A percentile compares a stretch with the other conserved stretches of the same genome.
phyloP scores from a whole-genome alignment of 2,888 invertebrate species.

The Orthosia gracilis region DNA sequence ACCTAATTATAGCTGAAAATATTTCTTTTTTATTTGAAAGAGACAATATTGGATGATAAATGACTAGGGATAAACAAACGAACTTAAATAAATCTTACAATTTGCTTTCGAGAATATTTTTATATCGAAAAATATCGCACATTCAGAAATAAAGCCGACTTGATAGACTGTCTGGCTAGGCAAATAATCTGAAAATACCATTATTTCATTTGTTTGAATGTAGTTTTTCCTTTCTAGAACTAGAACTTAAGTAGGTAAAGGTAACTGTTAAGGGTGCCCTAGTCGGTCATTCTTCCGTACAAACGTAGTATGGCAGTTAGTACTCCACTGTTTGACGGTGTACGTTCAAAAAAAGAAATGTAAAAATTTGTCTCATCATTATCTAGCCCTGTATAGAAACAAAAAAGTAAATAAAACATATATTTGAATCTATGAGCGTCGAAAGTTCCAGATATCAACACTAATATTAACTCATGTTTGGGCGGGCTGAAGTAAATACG shows the following conservation, averaged over 20 bases:
- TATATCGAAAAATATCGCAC: constrained; percentile 17
- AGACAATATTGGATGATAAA: constrained; percentile 46
- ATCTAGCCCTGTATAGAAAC: too few relatives aligned
- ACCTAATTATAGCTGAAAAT: constrained; percentile 50
- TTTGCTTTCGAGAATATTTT: constrained; percentile 39
- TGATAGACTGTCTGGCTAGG: constrained; percentile 42
- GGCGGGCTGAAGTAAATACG: too few relatives aligned
- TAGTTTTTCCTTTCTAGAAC: neutral
- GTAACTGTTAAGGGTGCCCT: too few relatives aligned
- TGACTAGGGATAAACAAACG: constrained; percentile 21
- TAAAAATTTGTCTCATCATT: too few relatives aligned
- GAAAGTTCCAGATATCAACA: too few relatives aligned
- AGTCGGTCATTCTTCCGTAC: too few relatives aligned
- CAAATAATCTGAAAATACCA: constrained; percentile 12
- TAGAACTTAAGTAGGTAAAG: neutral
- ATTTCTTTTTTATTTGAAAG: constrained; percentile 17
- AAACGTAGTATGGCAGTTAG: too few relatives aligned
- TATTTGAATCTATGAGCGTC: too few relatives aligned
- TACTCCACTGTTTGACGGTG: too few relatives aligned
- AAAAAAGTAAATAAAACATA: too few relatives aligned
- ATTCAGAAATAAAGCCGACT: neutral
- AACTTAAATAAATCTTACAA: constrained; percentile 41
- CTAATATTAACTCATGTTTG: too few relatives aligned
- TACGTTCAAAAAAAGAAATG: too few relatives aligned
- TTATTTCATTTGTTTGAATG: neutral